Evolutionary conservation across 2,888 invertebrate genomes (phyloP).

Genomic region (Agrochola litura): DNA sequence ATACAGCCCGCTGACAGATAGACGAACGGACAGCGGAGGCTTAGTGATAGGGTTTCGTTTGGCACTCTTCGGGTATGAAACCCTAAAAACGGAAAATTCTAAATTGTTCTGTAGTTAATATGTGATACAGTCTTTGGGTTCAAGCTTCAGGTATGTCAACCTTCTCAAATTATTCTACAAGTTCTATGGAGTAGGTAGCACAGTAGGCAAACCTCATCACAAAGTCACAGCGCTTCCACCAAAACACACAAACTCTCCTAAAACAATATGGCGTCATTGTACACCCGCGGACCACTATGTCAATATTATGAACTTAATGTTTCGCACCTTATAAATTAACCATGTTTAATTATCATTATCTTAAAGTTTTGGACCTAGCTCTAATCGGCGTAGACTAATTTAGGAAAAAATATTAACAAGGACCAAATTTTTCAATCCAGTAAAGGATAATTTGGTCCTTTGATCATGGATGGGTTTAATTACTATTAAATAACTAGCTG

Average conservation of each 20-base stretch:
- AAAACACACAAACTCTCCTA: slow-evolving; percentile 55
- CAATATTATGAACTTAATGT: slow-evolving; percentile 33
- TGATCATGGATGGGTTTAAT: background rate
- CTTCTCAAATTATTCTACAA: background rate
- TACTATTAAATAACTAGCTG: background rate
- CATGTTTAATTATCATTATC: slow-evolving; percentile 14
- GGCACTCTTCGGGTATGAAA: too few relatives aligned
- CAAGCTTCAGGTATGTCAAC: background rate
- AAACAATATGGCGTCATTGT: slow-evolving; percentile 49
- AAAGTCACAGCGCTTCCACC: slow-evolving; percentile 25
- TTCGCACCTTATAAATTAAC: slow-evolving; percentile 14
- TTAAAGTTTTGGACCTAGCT: background rate
- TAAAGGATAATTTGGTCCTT: background rate
- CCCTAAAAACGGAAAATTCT: too few relatives aligned
- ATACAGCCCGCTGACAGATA: too few relatives aligned
- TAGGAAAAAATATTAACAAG: too few relatives aligned
- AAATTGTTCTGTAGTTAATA: background rate
- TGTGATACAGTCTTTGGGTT: background rate
- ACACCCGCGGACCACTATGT: slow-evolving; percentile 33
- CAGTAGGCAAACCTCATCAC: slow-evolving; percentile 20
- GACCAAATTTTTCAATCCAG: background rate
- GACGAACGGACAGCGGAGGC: too few relatives aligned
- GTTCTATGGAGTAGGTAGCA: background rate
- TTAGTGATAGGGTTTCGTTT: too few relatives aligned
- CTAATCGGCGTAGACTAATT: too few relatives aligned